Percentiles rank a stretch among this genome's conserved stretches.
Evolutionary conservation across 2,888 invertebrate species (phyloP).

Genomic region (Agrilus mali): DNA sequence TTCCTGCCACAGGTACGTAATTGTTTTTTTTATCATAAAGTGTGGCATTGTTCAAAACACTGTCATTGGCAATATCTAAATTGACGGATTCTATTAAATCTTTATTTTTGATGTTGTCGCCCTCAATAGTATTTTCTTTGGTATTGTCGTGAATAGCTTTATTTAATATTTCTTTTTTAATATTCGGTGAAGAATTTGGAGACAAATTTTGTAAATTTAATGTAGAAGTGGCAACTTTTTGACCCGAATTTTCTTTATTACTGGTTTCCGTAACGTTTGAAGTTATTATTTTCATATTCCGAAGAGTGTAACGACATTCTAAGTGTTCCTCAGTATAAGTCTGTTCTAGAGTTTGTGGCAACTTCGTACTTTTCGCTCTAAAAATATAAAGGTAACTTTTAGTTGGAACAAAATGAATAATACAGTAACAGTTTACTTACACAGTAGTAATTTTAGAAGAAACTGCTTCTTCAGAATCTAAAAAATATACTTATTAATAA

Average conservation of each 20-base stretch:
- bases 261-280: neutral
- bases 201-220: neutral
- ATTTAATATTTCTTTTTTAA: constrained; percentile 2
- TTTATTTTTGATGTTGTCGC: neutral
- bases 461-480: too few species aligned
- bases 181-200: neutral
- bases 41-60: constrained; percentile 12
- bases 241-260: neutral
- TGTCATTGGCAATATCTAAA: neutral
- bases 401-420: too few species aligned
- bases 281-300: neutral
- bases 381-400: too few species aligned
- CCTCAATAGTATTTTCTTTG: neutral
- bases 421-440: too few species aligned
- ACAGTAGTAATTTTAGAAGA: too few species aligned
- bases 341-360: constrained; percentile 5
- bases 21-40: constrained; percentile 21
- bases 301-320: neutral
- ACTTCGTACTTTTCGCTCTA: constrained; percentile 15
- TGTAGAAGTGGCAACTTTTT: neutral
- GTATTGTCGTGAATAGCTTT: neutral
- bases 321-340: neutral
- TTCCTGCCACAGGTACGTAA: constrained; percentile 20
- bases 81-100: too few species aligned
- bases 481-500: too few species aligned